These are phyloP conservation scores for Gymnobelideus leadbeateri DNA, from an alignment of 2,113 vertebrate species.

Conservation along the genomic window DNA sequence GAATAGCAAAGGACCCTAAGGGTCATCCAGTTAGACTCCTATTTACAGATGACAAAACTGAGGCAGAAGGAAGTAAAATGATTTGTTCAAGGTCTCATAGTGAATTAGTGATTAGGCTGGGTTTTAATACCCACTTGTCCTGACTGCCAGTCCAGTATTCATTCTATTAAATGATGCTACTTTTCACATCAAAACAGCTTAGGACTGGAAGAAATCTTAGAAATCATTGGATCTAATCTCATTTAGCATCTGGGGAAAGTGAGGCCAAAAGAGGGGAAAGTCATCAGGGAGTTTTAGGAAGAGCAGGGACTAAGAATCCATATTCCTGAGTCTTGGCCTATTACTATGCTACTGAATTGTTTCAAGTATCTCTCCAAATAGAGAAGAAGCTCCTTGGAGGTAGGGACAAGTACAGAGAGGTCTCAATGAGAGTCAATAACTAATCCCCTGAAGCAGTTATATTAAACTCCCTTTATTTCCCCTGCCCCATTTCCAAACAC, in stretches of 20 bases:
- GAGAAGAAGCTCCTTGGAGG: background rate
- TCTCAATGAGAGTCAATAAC: background rate
- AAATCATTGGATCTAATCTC: background rate
- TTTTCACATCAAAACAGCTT: background rate
- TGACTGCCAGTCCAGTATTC: background rate
- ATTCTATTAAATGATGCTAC: background rate
- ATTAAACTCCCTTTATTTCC: background rate
- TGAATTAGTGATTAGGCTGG: background rate
- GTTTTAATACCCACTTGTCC: background rate
- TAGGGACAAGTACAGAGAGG: background rate
- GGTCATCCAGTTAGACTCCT: background rate
- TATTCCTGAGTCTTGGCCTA: background rate
- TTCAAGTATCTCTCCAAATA: background rate
- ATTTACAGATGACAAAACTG: background rate
- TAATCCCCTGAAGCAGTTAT: background rate
- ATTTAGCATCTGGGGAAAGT: background rate
- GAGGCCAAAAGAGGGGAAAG: background rate
- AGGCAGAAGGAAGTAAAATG: no score
- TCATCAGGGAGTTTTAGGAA: background rate
- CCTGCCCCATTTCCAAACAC: background rate
- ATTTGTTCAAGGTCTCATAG: background rate
- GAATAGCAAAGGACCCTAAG: background rate
- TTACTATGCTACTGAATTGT: background rate
- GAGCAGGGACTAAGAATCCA: background rate
- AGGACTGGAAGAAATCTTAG: background rate